phyloP scores from a whole-genome alignment of 2,888 invertebrate genomes.

The Caenorhabditis sp. region DNA sequence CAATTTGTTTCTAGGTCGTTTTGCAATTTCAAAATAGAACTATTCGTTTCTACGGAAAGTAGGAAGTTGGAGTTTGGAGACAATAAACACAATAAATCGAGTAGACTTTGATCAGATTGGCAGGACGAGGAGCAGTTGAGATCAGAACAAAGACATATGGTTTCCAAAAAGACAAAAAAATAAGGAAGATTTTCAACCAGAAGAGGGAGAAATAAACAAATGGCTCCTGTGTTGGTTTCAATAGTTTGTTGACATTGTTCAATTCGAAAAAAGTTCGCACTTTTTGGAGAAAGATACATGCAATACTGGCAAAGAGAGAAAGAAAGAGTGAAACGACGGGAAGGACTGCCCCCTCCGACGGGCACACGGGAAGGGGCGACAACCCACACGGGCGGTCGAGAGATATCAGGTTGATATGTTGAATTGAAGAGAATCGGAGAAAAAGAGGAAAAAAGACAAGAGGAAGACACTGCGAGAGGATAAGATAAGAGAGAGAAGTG shows the following conservation, averaged over 20 bases:
- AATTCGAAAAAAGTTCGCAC: constrained; percentile 54
- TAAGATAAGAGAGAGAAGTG: constrained; percentile 35
- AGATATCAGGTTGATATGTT: constrained; percentile 22
- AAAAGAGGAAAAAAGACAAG: constrained; percentile 34
- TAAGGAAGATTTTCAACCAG: constrained; percentile 7
- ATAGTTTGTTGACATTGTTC: constrained; percentile 56
- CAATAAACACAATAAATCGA: constrained; percentile 31
- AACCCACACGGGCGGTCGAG: constrained; percentile 59
- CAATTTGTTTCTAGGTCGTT: constrained; percentile 26
- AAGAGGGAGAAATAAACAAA: constrained; percentile 36
- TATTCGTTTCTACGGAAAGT: neutral
- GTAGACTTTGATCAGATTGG: constrained; percentile 34
- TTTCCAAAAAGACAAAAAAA: constrained; percentile 8
- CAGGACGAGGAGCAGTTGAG: constrained; percentile 3
- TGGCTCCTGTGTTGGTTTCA: constrained; percentile 11
- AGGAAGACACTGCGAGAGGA: constrained; percentile 28
- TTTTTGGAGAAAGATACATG: constrained; percentile 59
- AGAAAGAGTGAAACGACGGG: constrained; percentile 46
- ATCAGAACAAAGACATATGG: constrained; percentile 41
- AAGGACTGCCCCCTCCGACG: constrained; percentile 11
- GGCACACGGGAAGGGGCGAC: constrained; percentile 45
- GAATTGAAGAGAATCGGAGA: constrained; percentile 33
- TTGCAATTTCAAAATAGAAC: neutral
- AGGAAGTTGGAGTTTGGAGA: neutral
- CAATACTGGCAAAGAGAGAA: constrained; percentile 42